phyloP scores from a whole-genome alignment of 1,140 invertebrate species.

The Bicyclus anynana region DNA sequence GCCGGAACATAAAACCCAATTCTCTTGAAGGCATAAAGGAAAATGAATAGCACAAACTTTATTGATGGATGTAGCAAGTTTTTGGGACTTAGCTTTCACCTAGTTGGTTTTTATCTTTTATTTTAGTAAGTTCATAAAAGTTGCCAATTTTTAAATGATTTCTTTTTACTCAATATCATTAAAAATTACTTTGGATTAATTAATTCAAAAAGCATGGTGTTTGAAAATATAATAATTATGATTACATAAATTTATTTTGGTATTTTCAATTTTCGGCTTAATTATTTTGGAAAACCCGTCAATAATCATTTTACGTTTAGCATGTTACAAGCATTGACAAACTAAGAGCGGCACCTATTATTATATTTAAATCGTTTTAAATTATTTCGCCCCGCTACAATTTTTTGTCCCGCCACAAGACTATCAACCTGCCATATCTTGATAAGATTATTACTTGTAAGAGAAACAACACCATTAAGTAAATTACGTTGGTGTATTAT shows the following conservation, averaged over 20 bases:
- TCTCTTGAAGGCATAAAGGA: background rate
- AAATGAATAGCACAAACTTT: background rate
- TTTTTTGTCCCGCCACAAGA: background rate
- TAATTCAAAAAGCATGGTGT: too few relatives aligned
- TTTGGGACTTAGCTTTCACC: background rate
- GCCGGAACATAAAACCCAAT: conserved; percentile 9
- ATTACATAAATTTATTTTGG: too few relatives aligned
- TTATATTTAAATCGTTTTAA: background rate
- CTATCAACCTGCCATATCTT: background rate
- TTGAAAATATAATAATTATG: too few relatives aligned
- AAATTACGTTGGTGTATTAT: conserved; percentile 38
- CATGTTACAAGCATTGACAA: too few relatives aligned
- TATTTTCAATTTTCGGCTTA: too few relatives aligned
- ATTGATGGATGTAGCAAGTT: background rate
- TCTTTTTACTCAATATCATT: too few relatives aligned
- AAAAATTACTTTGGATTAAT: too few relatives aligned
- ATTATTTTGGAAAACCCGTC: too few relatives aligned
- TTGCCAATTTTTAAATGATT: too few relatives aligned
- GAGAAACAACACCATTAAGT: conserved; percentile 32
- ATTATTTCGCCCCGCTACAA: background rate
- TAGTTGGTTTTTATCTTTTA: background rate
- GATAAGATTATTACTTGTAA: conserved; percentile 5
- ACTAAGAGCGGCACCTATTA: too few relatives aligned
- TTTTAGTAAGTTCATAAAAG: background rate
- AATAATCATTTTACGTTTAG: too few relatives aligned